Base-by-base conservation (phyloP, 2,888 invertebrate genomes). In the Oxyscelio sp. region DNA sequence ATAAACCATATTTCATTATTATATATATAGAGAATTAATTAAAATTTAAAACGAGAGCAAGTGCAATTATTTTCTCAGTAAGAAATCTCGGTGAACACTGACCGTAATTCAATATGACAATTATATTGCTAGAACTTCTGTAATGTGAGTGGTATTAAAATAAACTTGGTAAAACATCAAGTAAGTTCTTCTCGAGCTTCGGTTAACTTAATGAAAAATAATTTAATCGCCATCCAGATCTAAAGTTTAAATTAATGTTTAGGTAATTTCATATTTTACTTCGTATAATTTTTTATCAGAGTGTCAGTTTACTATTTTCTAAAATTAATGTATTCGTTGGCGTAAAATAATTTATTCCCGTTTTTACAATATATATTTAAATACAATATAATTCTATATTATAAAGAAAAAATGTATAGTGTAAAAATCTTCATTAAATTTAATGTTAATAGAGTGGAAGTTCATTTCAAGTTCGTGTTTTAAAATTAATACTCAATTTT, bases 61-160 rank as follows among this genome's bases (percentile, higher is more conserved):
- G 6, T 27, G 27, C 27, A 27, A 9, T 34, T 34, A 6, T 8
- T 34, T 34, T 34, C 34, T 34, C 34, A 34, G 34, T 9, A 34
- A 40, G 40, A 40, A 40, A 40, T 15, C 40, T 40, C 40, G 0
- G 15, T 40, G 40, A 40, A 40, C 40, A 40, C 40, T 40, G 40
- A 15, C 40, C 40, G 40, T 40, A 40, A 40, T 40, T 40, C 40
- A 40, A 40, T 40, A 40, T n/a, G 40, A 40, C 40, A 40, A 40
- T 40, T 40, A 40, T n/a, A 40, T 15, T 40, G 40, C 15, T 40
- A 40, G 40, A 40, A 40, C 40, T 40, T 40, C 40, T n/a, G 40
- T 40, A 40, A 40, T 15, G 40, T 40, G 40, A 40, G 40, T n/a
- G 2, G 4, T 40, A 40, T 40, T 40, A 40, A 40, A 40, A 40